phyloP scores from a whole-genome alignment of 2,888 invertebrate genomes.

The Abrostola triplasia region DNA sequence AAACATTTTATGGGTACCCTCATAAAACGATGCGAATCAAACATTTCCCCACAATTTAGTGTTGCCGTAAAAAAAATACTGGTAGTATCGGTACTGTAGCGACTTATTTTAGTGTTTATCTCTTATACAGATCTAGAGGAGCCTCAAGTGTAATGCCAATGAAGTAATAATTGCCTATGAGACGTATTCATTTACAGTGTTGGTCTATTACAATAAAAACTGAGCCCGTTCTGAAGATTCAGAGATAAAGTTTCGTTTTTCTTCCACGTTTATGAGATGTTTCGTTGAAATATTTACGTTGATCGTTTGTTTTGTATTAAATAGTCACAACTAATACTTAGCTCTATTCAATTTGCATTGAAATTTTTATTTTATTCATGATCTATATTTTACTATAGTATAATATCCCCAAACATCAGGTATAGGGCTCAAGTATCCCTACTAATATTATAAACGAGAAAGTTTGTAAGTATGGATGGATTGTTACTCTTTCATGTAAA shows the following conservation, averaged over 20 bases:
- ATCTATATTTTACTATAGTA: too few species aligned
- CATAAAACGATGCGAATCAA: slow-evolving; percentile 41
- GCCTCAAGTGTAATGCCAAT: slow-evolving; percentile 35
- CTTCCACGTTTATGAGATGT: not conserved
- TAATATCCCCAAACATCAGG: too few species aligned
- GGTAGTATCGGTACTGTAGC: slow-evolving; percentile 30
- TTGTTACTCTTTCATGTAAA: too few species aligned
- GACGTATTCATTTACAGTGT: slow-evolving; percentile 44
- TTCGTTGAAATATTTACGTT: not conserved
- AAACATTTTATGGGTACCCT: slow-evolving; percentile 23
- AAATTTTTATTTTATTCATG: too few species aligned
- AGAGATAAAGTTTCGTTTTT: slow-evolving; percentile 24
- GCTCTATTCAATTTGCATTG: too few species aligned
- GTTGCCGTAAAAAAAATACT: slow-evolving; percentile 44
- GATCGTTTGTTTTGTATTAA: too few species aligned
- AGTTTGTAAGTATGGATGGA: too few species aligned
- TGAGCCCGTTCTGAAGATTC: slow-evolving; percentile 42
- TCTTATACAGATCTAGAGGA: slow-evolving; percentile 38
- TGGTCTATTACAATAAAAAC: slow-evolving; percentile 50
- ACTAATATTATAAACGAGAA: too few species aligned
- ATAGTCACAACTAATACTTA: too few species aligned
- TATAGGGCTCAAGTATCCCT: too few species aligned
- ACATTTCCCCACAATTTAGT: slow-evolving; percentile 35
- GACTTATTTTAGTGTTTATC: slow-evolving; percentile 54
- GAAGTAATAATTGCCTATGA: slow-evolving; percentile 46